A percentile compares a stretch with the other conserved stretches of the same genome.
phyloP scores from a whole-genome alignment of 2,888 invertebrate species.

The Ophion obscuratus region DNA sequence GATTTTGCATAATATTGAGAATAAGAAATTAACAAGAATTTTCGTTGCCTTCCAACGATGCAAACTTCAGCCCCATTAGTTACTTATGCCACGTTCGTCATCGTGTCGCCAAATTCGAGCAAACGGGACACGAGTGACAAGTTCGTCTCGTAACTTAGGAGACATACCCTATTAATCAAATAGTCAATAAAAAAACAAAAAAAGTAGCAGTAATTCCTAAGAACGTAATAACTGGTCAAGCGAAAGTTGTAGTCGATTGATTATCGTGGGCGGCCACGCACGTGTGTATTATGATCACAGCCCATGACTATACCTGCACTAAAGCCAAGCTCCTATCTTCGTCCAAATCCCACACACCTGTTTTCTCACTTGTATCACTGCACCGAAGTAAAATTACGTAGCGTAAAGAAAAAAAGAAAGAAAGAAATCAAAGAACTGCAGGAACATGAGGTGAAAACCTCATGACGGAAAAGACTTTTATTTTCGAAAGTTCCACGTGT shows the following conservation, averaged over 20 bases:
- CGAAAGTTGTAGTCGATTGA: conserved; percentile 45
- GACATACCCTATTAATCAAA: conserved; percentile 64
- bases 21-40: too few species aligned
- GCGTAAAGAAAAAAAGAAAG: not conserved
- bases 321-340: not conserved
- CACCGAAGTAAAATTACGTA: not conserved
- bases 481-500: not conserved
- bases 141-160: not conserved
- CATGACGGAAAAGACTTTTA: not conserved
- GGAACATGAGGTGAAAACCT: not conserved
- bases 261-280: not conserved
- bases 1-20: too few species aligned
- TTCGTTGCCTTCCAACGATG: too few species aligned
- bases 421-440: not conserved
- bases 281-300: conserved; percentile 12
- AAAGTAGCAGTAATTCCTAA: conserved; percentile 40
- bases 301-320: not conserved
- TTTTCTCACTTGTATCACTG: not conserved
- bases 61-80: not conserved
- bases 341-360: not conserved
- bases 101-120: not conserved
- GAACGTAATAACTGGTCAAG: conserved; percentile 39
- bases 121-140: not conserved
- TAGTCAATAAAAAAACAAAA: conserved; percentile 64
- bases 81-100: conserved; percentile 23